Evolutionary conservation across 1,140 invertebrate species (phyloP).

Genomic region (Drosophila kikkawai): DNA sequence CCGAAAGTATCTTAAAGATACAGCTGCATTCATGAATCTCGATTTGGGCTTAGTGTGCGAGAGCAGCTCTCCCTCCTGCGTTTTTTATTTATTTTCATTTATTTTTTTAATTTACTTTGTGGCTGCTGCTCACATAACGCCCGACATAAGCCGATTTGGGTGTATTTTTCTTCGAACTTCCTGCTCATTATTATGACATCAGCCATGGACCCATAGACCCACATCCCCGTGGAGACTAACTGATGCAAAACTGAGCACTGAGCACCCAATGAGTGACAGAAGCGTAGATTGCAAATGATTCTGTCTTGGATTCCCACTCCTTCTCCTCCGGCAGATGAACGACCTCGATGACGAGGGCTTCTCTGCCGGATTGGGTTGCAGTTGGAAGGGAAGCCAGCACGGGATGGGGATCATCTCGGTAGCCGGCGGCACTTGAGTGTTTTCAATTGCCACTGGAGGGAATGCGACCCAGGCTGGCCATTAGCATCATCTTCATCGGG

Average conservation of each 20-base stretch:
- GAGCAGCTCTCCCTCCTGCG: conserved; percentile 22
- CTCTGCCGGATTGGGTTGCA: conserved; percentile 50
- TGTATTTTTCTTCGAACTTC: conserved; percentile 55
- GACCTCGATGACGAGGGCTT: conserved; percentile 55
- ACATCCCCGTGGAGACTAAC: conserved; percentile 14
- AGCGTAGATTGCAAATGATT: conserved; percentile 28
- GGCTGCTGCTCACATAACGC: conserved; percentile 55
- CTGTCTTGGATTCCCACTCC: conserved; percentile 3
- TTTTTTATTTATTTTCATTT: conserved; percentile 12
- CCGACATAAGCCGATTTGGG: conserved; percentile 76
- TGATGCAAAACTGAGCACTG: conserved; percentile 23
- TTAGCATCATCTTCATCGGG: conserved; percentile 43
- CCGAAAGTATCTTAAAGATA: conserved; percentile 44
- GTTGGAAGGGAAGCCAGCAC: conserved; percentile 37
- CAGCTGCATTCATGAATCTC: conserved; percentile 45
- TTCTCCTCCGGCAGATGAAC: conserved; percentile 56
- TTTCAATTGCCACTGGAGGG: conserved; percentile 65
- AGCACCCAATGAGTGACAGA: conserved; percentile 18
- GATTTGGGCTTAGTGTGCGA: conserved; percentile 41
- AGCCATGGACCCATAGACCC: conserved; percentile 38
- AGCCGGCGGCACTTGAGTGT: conserved; percentile 67
- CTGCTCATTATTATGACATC: conserved; percentile 73
- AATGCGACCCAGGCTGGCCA: conserved; percentile 51
- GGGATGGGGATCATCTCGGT: conserved; percentile 54
- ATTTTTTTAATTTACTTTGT: conserved; percentile 14